These are phyloP conservation scores for Noturus placidus DNA, from an alignment of 2,113 vertebrate genomes.

Conservation along the genomic window DNA sequence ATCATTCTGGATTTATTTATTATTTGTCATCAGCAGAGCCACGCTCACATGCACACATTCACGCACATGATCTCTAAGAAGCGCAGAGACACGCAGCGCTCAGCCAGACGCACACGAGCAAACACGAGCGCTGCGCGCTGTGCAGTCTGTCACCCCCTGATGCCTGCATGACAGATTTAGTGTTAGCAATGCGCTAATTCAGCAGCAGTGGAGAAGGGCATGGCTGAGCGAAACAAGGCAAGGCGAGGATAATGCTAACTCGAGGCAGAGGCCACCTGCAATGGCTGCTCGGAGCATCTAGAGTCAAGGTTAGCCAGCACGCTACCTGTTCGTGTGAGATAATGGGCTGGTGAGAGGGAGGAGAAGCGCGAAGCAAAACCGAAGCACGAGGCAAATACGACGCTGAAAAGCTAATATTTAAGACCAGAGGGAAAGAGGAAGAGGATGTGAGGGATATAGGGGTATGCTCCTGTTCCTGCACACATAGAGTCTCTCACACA, in stretches of 20 bases:
- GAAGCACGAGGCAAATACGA: slow-evolving; percentile 52
- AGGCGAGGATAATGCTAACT: slow-evolving; percentile 23
- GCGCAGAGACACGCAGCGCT: not conserved
- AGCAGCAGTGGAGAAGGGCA: slow-evolving; percentile 17
- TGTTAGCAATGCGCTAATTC: slow-evolving; percentile 28
- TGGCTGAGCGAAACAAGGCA: not conserved
- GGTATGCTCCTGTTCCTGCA: slow-evolving; percentile 46
- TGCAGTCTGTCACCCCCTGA: slow-evolving; percentile 39
- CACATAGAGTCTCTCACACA: slow-evolving; percentile 47
- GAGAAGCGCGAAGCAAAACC: slow-evolving; percentile 51
- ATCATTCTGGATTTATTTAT: not conserved
- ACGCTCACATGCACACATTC: not conserved
- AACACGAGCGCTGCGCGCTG: slow-evolving; percentile 17
- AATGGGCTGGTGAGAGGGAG: slow-evolving; percentile 62
- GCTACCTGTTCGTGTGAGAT: slow-evolving; percentile 61
- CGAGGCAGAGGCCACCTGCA: slow-evolving; percentile 37
- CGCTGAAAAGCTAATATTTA: slow-evolving; percentile 54
- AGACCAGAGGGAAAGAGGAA: not conserved
- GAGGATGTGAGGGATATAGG: not conserved
- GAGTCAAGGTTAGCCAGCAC: slow-evolving; percentile 13
- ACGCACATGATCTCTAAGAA: not conserved
- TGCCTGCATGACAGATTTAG: slow-evolving; percentile 36
- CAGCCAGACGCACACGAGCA: slow-evolving; percentile 24
- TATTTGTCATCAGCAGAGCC: not conserved
- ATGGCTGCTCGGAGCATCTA: slow-evolving; percentile 3